These are phyloP conservation scores for Danio albolineatus DNA, from an alignment of 2,797 vertebrate species.

Conservation along the genomic window DNA sequence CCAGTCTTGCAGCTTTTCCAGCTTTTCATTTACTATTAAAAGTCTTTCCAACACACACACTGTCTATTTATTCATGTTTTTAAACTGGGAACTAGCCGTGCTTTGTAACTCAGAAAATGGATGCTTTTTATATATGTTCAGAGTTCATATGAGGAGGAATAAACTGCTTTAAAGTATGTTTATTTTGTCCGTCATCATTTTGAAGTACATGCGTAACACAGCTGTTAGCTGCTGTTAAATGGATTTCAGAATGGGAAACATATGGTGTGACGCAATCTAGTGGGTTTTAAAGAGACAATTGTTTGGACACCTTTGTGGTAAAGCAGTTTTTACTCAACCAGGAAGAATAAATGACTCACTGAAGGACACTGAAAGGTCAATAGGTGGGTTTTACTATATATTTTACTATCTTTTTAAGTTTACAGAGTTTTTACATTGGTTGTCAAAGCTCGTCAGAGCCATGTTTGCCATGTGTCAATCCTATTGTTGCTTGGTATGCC, in stretches of 20 bases:
- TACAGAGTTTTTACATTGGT: not conserved
- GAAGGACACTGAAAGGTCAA: conserved; percentile 19
- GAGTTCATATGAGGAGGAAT: conserved; percentile 47
- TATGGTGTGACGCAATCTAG: conserved; percentile 23
- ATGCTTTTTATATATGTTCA: conserved; percentile 21
- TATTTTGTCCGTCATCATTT: conserved; percentile 41
- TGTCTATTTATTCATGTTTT: conserved; percentile 61
- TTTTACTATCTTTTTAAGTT: not conserved
- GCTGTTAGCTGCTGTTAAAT: conserved; percentile 37
- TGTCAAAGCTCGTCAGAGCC: not conserved
- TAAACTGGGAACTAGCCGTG: conserved; percentile 53
- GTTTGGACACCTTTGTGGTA: conserved; percentile 18
- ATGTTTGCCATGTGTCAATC: not conserved
- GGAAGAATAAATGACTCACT: conserved; percentile 9
- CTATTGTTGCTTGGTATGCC: not conserved
- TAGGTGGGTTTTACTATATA: not conserved
- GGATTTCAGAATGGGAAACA: conserved; percentile 22
- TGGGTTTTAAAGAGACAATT: conserved; percentile 20
- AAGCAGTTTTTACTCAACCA: not conserved
- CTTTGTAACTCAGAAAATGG: conserved; percentile 48
- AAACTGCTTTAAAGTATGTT: conserved; percentile 21
- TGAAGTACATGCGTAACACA: conserved; percentile 15
- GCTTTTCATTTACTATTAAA: conserved; percentile 66
- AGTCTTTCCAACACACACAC: conserved; percentile 72
- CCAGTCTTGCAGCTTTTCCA: conserved; percentile 69